Evolutionary conservation across 1,140 invertebrate species (phyloP).

Genomic region (Euura lappo): DNA sequence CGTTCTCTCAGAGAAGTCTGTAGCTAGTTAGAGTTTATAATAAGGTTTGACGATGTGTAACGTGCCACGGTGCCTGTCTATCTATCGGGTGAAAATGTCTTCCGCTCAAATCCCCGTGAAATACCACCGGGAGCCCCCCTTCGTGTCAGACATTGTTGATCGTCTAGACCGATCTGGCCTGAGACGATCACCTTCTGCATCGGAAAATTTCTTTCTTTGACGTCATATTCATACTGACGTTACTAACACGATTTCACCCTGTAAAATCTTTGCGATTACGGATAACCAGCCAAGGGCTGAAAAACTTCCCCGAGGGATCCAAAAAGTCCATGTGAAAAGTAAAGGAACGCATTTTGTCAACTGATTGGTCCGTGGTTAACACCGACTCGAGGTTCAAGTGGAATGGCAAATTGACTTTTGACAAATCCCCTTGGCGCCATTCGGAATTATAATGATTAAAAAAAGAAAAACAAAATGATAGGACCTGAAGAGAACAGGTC

Average conservation of each 20-base stretch:
- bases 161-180: neutral
- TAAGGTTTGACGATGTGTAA: slow-evolving; percentile 59
- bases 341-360: neutral
- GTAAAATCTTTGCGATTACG: too few relatives aligned
- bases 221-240: too few relatives aligned
- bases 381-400: neutral
- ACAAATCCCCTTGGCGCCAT: slow-evolving; percentile 2
- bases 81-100: slow-evolving; percentile 64
- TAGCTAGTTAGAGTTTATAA: slow-evolving; percentile 63
- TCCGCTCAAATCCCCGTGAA: slow-evolving; percentile 60
- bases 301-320: too few relatives aligned
- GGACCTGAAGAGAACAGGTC: neutral
- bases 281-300: too few relatives aligned
- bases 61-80: slow-evolving; percentile 56
- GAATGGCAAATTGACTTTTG: slow-evolving; percentile 7
- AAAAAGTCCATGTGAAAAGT: too few relatives aligned
- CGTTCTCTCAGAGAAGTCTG: slow-evolving; percentile 40
- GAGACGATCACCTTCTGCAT: slow-evolving; percentile 5
- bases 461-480: neutral
- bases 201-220: neutral
- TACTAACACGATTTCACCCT: too few relatives aligned
- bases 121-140: slow-evolving; percentile 34
- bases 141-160: slow-evolving; percentile 3
- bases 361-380: neutral
- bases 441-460: neutral